Evolutionary conservation across 2,888 invertebrate genomes (phyloP).

Genomic region (Agrochola macilenta): DNA sequence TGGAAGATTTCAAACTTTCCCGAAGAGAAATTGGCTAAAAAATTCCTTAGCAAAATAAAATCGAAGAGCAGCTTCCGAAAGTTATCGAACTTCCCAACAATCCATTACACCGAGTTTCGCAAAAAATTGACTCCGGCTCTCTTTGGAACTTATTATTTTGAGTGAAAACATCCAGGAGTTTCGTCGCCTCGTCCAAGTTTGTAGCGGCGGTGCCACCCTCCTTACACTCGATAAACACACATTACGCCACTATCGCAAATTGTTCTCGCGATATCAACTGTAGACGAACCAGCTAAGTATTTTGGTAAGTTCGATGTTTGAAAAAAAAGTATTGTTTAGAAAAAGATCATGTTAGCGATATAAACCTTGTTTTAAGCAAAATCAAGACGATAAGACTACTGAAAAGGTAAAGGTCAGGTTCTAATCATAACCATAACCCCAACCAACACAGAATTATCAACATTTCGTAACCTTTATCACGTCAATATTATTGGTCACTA

Average conservation of each 20-base stretch:
- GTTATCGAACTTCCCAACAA: conserved; percentile 90
- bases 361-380: background rate
- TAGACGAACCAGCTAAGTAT: conserved; percentile 21
- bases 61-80: conserved; percentile 90
- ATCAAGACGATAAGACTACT: background rate
- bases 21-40: conserved; percentile 89
- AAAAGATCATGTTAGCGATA: background rate
- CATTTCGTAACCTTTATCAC: conserved; percentile 16
- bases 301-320: background rate
- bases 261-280: conserved; percentile 42
- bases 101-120: conserved; percentile 90
- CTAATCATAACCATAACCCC: background rate
- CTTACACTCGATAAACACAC: conserved; percentile 74
- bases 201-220: conserved; percentile 69
- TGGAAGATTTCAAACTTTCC: conserved; percentile 86
- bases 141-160: conserved; percentile 89
- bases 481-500: conserved; percentile 17
- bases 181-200: conserved; percentile 82
- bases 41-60: conserved; percentile 89
- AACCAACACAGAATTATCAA: conserved; percentile 8
- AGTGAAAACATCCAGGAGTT: conserved; percentile 88
- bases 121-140: conserved; percentile 85
- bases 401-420: background rate
- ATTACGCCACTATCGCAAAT: conserved; percentile 67
- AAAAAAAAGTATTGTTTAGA: background rate